These are phyloP conservation scores for Tyrophagus putrescentiae DNA, from an alignment of 1,140 invertebrate species.

Conservation along the genomic window DNA sequence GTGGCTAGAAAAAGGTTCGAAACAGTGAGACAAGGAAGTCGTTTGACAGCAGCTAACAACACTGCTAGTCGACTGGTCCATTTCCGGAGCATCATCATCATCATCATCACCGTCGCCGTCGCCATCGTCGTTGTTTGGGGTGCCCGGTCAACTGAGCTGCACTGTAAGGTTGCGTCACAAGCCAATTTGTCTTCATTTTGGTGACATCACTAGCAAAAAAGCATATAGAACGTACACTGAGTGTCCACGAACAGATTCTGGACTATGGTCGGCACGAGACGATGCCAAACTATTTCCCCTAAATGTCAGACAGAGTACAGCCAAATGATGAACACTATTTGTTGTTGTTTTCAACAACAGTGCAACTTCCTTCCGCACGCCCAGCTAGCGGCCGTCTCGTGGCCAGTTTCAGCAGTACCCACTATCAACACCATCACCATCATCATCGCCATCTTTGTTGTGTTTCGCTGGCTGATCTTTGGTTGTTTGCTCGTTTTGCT, in stretches of 20 bases:
- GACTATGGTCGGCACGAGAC: neutral
- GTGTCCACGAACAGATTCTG: too few relatives aligned
- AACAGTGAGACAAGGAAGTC: neutral
- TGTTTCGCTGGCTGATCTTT: neutral
- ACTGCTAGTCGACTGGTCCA: neutral
- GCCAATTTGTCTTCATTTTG: conserved; percentile 10
- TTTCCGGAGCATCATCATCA: too few relatives aligned
- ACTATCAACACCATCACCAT: too few relatives aligned
- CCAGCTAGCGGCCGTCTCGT: conserved; percentile 8
- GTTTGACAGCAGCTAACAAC: neutral
- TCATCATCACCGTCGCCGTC: too few relatives aligned
- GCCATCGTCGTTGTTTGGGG: too few relatives aligned
- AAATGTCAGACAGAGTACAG: neutral
- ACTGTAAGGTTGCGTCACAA: neutral
- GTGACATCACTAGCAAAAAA: neutral
- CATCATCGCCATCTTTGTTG: neutral
- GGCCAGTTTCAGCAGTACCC: too few relatives aligned
- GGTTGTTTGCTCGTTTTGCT: neutral
- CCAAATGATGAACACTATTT: neutral
- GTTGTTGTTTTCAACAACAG: neutral
- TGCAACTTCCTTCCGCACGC: conserved; percentile 7
- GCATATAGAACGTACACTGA: too few relatives aligned
- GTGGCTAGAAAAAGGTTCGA: neutral
- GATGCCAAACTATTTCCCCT: neutral
- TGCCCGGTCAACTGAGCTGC: too few relatives aligned